Evolutionary conservation across 2,888 invertebrate genomes (phyloP).

Genomic region (Folsomia candida): DNA sequence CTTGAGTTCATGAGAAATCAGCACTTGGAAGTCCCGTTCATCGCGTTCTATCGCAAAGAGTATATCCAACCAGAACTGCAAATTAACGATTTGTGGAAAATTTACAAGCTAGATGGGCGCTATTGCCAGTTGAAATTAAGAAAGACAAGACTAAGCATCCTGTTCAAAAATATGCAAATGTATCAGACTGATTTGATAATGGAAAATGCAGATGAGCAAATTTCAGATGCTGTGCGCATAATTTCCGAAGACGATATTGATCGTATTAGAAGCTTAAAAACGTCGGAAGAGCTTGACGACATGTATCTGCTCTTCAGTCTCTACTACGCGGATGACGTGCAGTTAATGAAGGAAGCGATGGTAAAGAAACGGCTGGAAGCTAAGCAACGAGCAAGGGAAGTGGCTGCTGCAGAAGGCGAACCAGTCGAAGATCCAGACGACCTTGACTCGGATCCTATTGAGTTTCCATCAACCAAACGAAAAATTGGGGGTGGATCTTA

Average conservation of each 20-base stretch:
- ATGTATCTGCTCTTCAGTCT: slow-evolving; percentile 89
- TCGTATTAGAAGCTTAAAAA: slow-evolving; percentile 68
- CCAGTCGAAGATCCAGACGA: slow-evolving; percentile 60
- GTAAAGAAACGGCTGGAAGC: slow-evolving; percentile 62
- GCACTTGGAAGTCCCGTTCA: slow-evolving; percentile 94
- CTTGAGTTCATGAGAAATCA: slow-evolving; percentile 95
- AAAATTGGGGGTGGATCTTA: slow-evolving; percentile 75
- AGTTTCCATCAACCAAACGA: slow-evolving; percentile 25
- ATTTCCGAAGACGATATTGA: slow-evolving; percentile 84
- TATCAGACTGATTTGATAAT: slow-evolving; percentile 82
- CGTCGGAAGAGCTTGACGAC: slow-evolving; percentile 87
- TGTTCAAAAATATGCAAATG: slow-evolving; percentile 88
- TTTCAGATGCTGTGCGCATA: slow-evolving; percentile 77
- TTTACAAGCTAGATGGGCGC: slow-evolving; percentile 93
- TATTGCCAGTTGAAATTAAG: slow-evolving; percentile 87
- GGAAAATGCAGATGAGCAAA: slow-evolving; percentile 76
- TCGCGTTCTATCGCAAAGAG: slow-evolving; percentile 97
- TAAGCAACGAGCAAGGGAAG: slow-evolving; percentile 57
- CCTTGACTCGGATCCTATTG: slow-evolving; percentile 56
- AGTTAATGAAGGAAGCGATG: slow-evolving; percentile 75
- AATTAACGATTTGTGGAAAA: slow-evolving; percentile 94
- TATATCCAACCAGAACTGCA: slow-evolving; percentile 91
- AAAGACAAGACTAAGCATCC: slow-evolving; percentile 73
- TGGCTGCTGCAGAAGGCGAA: slow-evolving; percentile 53
- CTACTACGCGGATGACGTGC: slow-evolving; percentile 82